Evolutionary conservation across 2,113 vertebrate genomes (phyloP).

Genomic region (Delphinapterus leucas): DNA sequence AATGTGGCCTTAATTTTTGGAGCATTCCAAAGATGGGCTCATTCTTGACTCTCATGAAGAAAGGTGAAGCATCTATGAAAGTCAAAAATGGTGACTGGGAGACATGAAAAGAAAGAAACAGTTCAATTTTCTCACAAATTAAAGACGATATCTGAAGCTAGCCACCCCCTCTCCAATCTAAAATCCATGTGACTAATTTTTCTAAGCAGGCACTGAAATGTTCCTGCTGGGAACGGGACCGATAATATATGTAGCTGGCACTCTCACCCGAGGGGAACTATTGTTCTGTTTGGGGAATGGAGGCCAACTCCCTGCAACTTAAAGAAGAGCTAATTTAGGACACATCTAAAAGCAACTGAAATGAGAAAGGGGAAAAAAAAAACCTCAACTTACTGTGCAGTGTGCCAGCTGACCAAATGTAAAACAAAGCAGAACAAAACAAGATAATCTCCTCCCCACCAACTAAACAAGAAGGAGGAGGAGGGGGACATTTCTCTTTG

Average conservation of each 20-base stretch:
- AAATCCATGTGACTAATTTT: conserved; percentile 69
- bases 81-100: conserved; percentile 10
- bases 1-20: neutral
- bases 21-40: neutral
- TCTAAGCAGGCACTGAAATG: conserved; percentile 63
- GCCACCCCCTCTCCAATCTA: neutral
- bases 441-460: neutral
- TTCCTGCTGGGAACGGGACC: conserved; percentile 74
- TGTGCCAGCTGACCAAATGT: conserved; percentile 47
- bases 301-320: conserved; percentile 61
- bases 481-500: neutral
- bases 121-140: conserved; percentile 36
- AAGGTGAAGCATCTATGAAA: neutral
- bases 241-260: conserved; percentile 78
- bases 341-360: conserved; percentile 61
- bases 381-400: neutral
- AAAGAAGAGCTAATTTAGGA: conserved; percentile 72
- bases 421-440: conserved; percentile 45
- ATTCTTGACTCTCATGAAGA: neutral
- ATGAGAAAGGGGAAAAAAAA: conserved; percentile 59
- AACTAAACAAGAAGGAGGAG: neutral
- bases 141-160: conserved; percentile 22
- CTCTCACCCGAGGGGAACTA: conserved; percentile 63
- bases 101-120: conserved; percentile 7
- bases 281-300: conserved; percentile 43